phyloP scores from a whole-genome alignment of 2,888 invertebrate species.

The Agrotis segetum region DNA sequence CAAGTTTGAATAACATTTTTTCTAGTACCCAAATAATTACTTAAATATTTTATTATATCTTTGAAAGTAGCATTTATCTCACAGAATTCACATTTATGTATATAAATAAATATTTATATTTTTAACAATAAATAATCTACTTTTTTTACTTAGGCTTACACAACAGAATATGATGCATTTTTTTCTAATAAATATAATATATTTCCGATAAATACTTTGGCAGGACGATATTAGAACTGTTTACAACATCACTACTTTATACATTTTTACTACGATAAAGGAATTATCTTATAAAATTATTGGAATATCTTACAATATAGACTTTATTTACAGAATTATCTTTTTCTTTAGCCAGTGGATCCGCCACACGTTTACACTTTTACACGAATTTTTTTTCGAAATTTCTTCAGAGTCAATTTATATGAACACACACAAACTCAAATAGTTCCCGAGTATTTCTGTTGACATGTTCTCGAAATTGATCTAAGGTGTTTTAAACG shows the following conservation, averaged over 20 bases:
- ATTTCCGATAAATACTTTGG: conserved; percentile 56
- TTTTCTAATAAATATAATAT: conserved; percentile 30
- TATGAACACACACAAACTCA: background rate
- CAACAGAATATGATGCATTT: conserved; percentile 36
- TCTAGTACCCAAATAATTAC: conserved; percentile 13
- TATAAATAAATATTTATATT: conserved; percentile 63
- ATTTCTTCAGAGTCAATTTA: no score
- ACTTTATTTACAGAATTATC: conserved; percentile 53
- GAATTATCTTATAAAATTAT: conserved; percentile 42
- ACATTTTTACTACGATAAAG: conserved; percentile 51
- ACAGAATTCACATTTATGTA: conserved; percentile 43
- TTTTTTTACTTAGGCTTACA: conserved; percentile 32
- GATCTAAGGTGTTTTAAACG: background rate
- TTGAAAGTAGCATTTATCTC: conserved; percentile 43
- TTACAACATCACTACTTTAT: conserved; percentile 65
- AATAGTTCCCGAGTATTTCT: background rate
- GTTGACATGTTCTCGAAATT: background rate
- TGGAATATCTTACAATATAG: conserved; percentile 48
- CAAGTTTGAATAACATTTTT: conserved; percentile 10
- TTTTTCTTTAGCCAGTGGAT: conserved; percentile 31
- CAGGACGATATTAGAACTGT: conserved; percentile 59
- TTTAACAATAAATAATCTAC: conserved; percentile 50
- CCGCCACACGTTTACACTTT: no score
- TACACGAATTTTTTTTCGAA: no score
- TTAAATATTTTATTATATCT: conserved; percentile 31